Base-by-base conservation (phyloP, 2,888 invertebrate species). In the Parnassius mnemosyne region DNA sequence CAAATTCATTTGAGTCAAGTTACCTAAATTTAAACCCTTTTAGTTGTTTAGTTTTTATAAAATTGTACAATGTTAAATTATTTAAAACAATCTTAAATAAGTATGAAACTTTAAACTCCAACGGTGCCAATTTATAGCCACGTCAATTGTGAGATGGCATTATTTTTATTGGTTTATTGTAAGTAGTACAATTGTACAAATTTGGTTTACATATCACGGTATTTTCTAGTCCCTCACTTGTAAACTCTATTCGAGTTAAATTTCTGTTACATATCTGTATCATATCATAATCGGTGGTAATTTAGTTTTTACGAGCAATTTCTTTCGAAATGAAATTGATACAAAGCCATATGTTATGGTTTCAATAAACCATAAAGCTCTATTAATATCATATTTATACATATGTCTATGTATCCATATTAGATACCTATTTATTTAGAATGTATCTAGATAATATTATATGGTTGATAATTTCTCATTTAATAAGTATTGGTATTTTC, bases 201-300 rank as follows among this genome's bases (percentile, higher is more conserved):
- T 65, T 72, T 73, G 74, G 66, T 75, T 77, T 71, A 79, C 77
- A 81, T 81, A 80, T 81, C 77, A 75, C 63, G 52, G 51, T 12
- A 13, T 58, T 49, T 47, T 64, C 58, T 61, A 60, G 61, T 52
- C 59, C 41, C 34, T 13, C 16, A 55, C 60, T 52, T 47, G 42
- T 53, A 46, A 52, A 46, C 20, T 47, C 34, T 53, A 44, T 51
- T 51, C 42, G 46, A 55, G 55, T 59, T 47, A n/a, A 51, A 50
- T 55, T 47, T 59, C 59, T 51, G 44, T 47, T 41, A 44, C 63
- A 64, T 60, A 60, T 64, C 63, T 55, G 57, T 71, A 74, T 75
- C 84, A 85, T 85, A 86, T 85, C 85, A 73, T 70, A 73, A 70
- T 72, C 73, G 66, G 76, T 71, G 75, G 73, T 74, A 74, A 72